Base-by-base conservation (phyloP, 2,113 vertebrate species). In the Odontesthes bonariensis region DNA sequence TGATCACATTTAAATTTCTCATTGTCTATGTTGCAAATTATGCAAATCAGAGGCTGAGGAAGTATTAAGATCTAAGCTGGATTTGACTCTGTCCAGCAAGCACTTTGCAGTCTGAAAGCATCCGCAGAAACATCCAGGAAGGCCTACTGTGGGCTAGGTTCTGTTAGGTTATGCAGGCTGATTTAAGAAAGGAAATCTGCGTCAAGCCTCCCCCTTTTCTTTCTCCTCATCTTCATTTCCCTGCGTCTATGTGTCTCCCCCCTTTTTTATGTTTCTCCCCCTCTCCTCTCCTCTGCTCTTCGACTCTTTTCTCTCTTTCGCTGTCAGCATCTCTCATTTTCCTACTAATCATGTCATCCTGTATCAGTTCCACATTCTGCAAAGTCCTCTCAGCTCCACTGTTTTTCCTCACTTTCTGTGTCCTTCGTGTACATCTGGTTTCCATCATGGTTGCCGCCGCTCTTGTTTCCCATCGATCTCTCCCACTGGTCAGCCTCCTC, bases 401-500 rank as follows among this genome's bases (percentile, higher is more conserved):
- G 32, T 49, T 76, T 70, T 76, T 67, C 56, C 66, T 70, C 69
- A 33, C 46, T 54, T 12, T 55, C 65, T 60, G 59, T 27, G 63
- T 73, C 55, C 73, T 73, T 53, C 40, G 3, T 54, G 65, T 83
- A 53, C 88, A 94, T 94, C 91, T 94, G 91, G 81, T 91, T 93
- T 89, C 75, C 71, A 91, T 94, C 88, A 88, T 64, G 82, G 69
- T 75, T 64, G 51, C 85, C 67, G 61, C 87, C 81, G 82, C 89
- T 88, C 86, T 85, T 42, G 79, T 90, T 91, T 88, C 80, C 88
- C 89, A 89, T 88, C 84, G 62, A 84, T 90, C 76, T 84, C 67
- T 89, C 85, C 79, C 81, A 57, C 85, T 20, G 55, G 71, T 82
- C 77, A 77, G 75, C 72, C 73, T 66, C 67, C 79, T 66, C 67